Conservation (phyloP, 2,888 invertebrate species). For the Melieria crassipennis region DNA sequence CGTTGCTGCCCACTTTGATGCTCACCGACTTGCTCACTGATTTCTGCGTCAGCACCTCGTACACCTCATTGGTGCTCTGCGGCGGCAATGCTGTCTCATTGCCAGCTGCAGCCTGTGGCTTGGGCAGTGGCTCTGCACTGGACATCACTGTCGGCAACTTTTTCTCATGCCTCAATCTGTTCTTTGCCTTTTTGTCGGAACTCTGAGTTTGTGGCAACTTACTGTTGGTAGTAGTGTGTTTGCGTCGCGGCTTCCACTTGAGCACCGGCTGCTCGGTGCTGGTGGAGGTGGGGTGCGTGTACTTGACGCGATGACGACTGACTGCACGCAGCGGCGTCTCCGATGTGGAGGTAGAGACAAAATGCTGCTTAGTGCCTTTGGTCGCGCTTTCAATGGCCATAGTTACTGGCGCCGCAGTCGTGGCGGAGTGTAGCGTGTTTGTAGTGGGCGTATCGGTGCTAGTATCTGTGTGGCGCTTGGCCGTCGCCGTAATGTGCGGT, state of each 20-base stretch:
- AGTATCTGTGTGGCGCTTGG: neutral
- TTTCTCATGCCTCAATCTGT: slow-evolving; percentile 19
- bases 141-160: slow-evolving; percentile 14
- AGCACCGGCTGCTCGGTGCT: slow-evolving; percentile 56
- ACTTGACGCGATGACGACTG: slow-evolving; percentile 48
- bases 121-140: slow-evolving; percentile 20
- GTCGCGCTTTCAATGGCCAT: neutral
- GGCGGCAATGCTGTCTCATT: slow-evolving; percentile 30
- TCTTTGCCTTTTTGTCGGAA: neutral
- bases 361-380: slow-evolving; percentile 14
- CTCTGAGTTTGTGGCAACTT: neutral
- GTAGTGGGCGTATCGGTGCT: slow-evolving; percentile 10
- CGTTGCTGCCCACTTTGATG: slow-evolving; percentile 67
- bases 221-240: slow-evolving; percentile 34
- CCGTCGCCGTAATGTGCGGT: slow-evolving; percentile 11
- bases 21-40: slow-evolving; percentile 69
- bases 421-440: slow-evolving; percentile 16
- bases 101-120: slow-evolving; percentile 31
- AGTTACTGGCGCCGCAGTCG: slow-evolving; percentile 20
- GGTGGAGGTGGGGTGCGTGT: slow-evolving; percentile 42
- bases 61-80: slow-evolving; percentile 47
- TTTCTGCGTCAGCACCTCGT: slow-evolving; percentile 64
- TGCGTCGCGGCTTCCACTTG: slow-evolving; percentile 62
- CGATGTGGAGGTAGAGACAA: slow-evolving; percentile 52
- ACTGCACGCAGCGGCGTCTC: slow-evolving; percentile 49